These are phyloP conservation scores for Antigone vipio DNA, from an alignment of 2,113 vertebrate genomes.

Conservation along the genomic window DNA sequence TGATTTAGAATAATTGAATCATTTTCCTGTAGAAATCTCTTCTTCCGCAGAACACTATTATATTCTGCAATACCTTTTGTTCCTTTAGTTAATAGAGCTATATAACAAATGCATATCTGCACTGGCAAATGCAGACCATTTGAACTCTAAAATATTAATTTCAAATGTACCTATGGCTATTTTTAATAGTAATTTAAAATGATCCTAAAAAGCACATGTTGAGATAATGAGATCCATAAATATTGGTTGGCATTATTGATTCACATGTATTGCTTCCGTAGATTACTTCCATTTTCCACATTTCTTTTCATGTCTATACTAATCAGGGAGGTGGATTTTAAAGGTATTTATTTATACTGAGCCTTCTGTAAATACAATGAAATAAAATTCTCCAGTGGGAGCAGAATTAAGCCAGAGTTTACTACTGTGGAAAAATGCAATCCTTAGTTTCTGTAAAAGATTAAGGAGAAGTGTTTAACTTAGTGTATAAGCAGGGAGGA, in stretches of 20 bases:
- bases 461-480: not conserved
- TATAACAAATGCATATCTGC: slow-evolving; percentile 49
- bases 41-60: slow-evolving; percentile 9
- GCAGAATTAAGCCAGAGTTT: not conserved
- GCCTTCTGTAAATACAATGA: not conserved
- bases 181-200: slow-evolving; percentile 66
- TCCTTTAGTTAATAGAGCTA: slow-evolving; percentile 60
- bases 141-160: slow-evolving; percentile 72
- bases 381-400: not conserved
- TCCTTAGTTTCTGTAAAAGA: not conserved
- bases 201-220: slow-evolving; percentile 56
- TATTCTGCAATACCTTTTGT: slow-evolving; percentile 50
- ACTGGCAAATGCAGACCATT: slow-evolving; percentile 40
- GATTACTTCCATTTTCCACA: slow-evolving; percentile 49
- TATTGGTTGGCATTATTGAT: slow-evolving; percentile 62
- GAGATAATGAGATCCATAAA: slow-evolving; percentile 68
- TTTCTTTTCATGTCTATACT: slow-evolving; percentile 21
- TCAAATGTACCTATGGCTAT: slow-evolving; percentile 58
- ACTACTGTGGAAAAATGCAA: not conserved
- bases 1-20: slow-evolving; percentile 64
- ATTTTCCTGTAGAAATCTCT: slow-evolving; percentile 52
- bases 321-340: not conserved
- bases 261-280: slow-evolving; percentile 36
- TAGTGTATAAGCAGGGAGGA: not conserved
- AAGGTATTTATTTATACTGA: slow-evolving; percentile 19